Evolutionary conservation across 2,888 invertebrate species (phyloP).

Genomic region (Linnaemya vulpina): DNA sequence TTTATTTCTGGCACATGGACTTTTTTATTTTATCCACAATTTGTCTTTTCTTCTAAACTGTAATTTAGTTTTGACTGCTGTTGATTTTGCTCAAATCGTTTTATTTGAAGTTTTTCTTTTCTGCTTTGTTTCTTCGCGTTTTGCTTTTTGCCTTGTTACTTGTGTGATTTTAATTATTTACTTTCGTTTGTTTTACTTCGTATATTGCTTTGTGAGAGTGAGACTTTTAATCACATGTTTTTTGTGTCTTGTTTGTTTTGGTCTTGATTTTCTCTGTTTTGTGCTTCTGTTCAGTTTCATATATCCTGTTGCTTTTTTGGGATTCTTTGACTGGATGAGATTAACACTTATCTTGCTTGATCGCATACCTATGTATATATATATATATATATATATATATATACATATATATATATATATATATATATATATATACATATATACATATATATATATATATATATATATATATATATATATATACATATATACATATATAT

Average conservation of each 20-base stretch:
- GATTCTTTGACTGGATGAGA: no score
- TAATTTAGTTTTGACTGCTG: conserved; percentile 2
- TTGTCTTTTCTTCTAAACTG: neutral
- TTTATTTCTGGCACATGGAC: conserved; percentile 4
- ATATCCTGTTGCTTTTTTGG: conserved; percentile 38
- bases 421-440: no score
- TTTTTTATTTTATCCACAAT: neutral
- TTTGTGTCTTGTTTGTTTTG: conserved; percentile 39
- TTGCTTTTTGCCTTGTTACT: conserved; percentile 23
- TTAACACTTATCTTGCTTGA: no score
- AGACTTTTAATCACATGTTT: neutral
- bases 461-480: no score
- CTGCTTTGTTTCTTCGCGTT: neutral
- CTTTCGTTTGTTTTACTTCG: conserved; percentile 42
- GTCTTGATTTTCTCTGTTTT: conserved; percentile 47
- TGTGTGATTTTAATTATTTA: conserved; percentile 38
- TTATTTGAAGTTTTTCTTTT: neutral
- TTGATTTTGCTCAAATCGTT: conserved; percentile 9
- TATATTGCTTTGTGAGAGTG: conserved; percentile 1
- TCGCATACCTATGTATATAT: neutral
- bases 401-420: no score
- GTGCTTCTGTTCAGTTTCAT: neutral
- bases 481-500: no score
- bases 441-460: no score
- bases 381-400: neutral